Evolutionary conservation across 2,113 vertebrate genomes (phyloP).

Genomic region (Microcebus murinus): DNA sequence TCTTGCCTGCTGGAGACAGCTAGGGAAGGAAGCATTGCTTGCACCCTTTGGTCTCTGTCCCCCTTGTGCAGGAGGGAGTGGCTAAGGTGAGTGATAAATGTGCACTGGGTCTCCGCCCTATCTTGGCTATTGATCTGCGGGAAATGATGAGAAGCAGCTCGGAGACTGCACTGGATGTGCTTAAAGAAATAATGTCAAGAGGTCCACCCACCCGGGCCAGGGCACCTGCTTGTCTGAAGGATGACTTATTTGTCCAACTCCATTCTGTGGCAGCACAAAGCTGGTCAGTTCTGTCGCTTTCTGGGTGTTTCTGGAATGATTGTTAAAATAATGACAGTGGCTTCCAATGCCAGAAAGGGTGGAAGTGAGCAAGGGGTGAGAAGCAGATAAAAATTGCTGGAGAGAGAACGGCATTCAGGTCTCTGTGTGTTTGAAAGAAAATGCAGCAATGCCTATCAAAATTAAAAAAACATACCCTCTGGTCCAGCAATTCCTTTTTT

Average conservation of each 20-base stretch:
- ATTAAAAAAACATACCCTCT: constrained; percentile 18
- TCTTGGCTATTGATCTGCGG: neutral
- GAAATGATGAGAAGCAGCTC: neutral
- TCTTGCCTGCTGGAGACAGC: neutral
- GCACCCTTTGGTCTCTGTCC: neutral
- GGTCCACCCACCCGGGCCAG: accelerated
- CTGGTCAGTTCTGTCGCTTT: neutral
- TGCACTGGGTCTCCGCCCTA: neutral
- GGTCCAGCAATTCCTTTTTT: constrained; percentile 11
- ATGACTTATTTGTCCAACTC: neutral
- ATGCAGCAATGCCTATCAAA: neutral
- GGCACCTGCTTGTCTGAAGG: neutral
- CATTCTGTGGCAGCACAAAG: neutral
- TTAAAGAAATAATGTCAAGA: neutral
- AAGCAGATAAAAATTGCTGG: neutral
- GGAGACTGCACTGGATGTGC: neutral
- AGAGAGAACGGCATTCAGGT: neutral
- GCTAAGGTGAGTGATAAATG: neutral
- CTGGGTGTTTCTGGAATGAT: neutral
- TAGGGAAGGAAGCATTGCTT: neutral
- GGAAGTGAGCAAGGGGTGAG: neutral
- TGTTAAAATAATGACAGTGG: neutral
- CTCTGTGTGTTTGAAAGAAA: neutral
- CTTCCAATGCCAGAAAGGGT: neutral
- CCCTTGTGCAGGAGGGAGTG: neutral